Conservation (phyloP, 2,797 vertebrate species). For the Crocodylus rhombifer region DNA sequence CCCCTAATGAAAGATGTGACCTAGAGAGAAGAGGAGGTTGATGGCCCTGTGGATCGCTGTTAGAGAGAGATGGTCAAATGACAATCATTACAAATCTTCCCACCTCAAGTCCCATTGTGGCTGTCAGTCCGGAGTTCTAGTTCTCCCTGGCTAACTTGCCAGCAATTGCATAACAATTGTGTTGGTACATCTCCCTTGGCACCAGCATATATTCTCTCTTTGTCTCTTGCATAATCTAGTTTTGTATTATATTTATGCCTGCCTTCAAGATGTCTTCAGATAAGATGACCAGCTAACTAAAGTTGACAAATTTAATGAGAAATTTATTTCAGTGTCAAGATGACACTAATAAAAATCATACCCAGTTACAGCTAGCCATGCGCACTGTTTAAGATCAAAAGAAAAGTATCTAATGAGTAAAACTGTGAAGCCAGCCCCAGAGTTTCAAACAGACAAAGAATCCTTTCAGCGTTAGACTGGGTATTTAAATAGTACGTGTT, state of each 20-base stretch:
- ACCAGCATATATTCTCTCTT: background rate
- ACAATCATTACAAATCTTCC: background rate
- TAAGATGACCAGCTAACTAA: background rate
- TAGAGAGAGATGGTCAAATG: fast-evolving
- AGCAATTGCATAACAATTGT: background rate
- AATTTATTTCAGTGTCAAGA: background rate
- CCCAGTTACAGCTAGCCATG: background rate
- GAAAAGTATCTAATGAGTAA: background rate
- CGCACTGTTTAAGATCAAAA: background rate
- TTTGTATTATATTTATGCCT: background rate
- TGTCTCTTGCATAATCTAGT: background rate
- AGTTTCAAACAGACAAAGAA: conserved; percentile 1
- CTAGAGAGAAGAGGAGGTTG: background rate
- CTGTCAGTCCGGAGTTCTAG: background rate
- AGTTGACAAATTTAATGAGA: background rate
- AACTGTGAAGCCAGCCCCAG: background rate
- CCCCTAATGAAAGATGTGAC: too few species aligned
- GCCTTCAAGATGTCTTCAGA: background rate
- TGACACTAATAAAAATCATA: background rate
- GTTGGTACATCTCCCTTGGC: background rate
- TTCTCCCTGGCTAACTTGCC: background rate
- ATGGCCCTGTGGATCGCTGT: background rate
- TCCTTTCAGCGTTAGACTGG: background rate
- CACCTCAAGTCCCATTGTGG: fast-evolving
- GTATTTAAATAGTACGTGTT: background rate